Conservation (phyloP, 2,797 vertebrate species). For the Acrocephalus scirpaceus region DNA sequence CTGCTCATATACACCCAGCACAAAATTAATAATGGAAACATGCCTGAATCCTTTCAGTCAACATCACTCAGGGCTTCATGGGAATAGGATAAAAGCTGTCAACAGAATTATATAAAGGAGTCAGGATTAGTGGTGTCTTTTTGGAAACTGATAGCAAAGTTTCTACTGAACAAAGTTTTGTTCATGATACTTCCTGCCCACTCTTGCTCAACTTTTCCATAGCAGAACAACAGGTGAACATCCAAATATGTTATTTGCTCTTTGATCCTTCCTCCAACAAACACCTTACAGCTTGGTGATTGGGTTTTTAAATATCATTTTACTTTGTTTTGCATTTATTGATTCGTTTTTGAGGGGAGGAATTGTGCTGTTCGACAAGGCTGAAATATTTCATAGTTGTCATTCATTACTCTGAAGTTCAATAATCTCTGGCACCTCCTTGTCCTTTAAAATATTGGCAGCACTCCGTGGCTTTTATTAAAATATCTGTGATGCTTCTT, state of each 20-base stretch:
- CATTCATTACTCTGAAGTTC: neutral
- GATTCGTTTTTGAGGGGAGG: neutral
- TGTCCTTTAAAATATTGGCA: constrained; percentile 15
- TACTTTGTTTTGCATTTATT: neutral
- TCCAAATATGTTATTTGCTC: neutral
- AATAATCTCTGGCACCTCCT: neutral
- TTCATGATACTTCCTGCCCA: neutral
- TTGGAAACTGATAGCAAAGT: neutral
- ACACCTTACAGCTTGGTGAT: fast-evolving
- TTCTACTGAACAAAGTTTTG: neutral
- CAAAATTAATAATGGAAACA: neutral
- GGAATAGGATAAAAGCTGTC: neutral
- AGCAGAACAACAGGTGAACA: neutral
- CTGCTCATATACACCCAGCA: neutral
- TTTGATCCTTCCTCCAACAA: neutral
- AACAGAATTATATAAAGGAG: neutral
- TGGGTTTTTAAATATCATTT: neutral
- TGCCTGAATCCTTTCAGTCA: neutral
- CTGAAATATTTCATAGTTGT: neutral
- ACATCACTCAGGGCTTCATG: neutral
- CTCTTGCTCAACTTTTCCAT: neutral
- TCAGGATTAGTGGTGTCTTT: neutral
- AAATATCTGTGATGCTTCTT: constrained; percentile 1
- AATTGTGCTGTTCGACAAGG: neutral
- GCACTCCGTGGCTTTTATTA: neutral